phyloP scores from a whole-genome alignment of 2,797 vertebrate species.

The Parambassis ranga region DNA sequence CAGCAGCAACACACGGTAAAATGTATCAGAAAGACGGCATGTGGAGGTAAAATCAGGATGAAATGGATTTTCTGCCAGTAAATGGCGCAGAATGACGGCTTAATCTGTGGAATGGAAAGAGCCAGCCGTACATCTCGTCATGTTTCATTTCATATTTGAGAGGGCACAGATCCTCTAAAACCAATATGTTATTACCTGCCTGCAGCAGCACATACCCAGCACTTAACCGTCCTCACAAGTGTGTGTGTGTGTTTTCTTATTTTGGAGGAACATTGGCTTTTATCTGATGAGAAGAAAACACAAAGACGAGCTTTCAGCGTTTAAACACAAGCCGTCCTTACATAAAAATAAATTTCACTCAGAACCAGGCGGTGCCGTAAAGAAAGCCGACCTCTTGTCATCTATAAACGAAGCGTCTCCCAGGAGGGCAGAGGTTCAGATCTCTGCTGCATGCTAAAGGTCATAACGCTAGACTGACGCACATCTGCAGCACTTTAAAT shows the following conservation, averaged over 20 bases:
- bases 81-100: constrained; percentile 11
- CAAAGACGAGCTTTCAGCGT: not conserved
- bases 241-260: too few relatives aligned
- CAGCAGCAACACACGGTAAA: not conserved
- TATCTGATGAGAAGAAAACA: not conserved
- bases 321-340: not conserved
- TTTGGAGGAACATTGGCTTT: not conserved
- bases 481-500: constrained; percentile 12
- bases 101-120: constrained; percentile 31
- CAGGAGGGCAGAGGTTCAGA: not conserved
- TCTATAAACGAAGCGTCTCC: not conserved
- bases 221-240: not conserved
- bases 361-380: not conserved
- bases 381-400: too few relatives aligned
- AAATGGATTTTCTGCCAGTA: constrained; percentile 20
- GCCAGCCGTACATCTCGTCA: not conserved
- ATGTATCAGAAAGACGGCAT: not conserved
- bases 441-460: not conserved
- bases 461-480: not conserved
- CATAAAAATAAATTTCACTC: not conserved
- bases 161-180: constrained; percentile 1
- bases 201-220: not conserved
- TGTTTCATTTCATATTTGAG: constrained; percentile 20
- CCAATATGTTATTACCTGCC: constrained; percentile 1
- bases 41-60: not conserved